These are phyloP conservation scores for Synanceia verrucosa DNA, from an alignment of 2,797 vertebrate genomes.

Conservation along the genomic window DNA sequence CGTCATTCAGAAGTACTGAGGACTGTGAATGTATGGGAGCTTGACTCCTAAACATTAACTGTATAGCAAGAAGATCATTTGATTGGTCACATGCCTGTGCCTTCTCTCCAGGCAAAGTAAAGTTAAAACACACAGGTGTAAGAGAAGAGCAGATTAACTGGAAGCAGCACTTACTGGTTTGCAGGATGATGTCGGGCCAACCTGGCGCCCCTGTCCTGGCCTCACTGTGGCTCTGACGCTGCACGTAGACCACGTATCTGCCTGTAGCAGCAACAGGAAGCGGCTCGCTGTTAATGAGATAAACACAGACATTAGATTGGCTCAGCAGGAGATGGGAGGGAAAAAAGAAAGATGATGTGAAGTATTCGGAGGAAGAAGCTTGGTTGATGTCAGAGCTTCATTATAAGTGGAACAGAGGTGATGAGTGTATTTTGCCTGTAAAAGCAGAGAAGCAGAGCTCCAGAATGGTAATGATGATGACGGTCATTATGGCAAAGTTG, in stretches of 20 bases:
- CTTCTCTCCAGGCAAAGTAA: neutral
- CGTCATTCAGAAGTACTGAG: no score
- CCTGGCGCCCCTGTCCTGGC: conserved; percentile 42
- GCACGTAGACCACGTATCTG: conserved; percentile 56
- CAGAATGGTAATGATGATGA: conserved; percentile 44
- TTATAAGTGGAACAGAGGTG: conserved; percentile 40
- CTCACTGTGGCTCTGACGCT: neutral
- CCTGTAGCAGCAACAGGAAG: conserved; percentile 71
- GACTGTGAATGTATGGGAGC: no score
- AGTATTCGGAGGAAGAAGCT: conserved; percentile 47
- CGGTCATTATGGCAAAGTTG: conserved; percentile 21
- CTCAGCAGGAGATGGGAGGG: conserved; percentile 59
- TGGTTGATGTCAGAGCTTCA: conserved; percentile 53
- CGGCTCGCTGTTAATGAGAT: conserved; percentile 77
- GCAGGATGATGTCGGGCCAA: conserved; percentile 29
- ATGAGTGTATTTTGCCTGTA: conserved; percentile 27
- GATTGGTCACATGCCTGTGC: neutral
- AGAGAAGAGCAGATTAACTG: conserved; percentile 31
- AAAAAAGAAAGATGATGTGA: conserved; percentile 25
- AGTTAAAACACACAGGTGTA: conserved; percentile 12
- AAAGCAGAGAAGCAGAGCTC: conserved; percentile 8
- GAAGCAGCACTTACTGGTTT: conserved; percentile 61
- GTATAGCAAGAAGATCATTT: neutral
- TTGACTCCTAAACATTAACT: neutral
- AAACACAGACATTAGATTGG: conserved; percentile 79